phyloP scores from a whole-genome alignment of 1,140 invertebrate species.

The Goniozus legneri region DNA sequence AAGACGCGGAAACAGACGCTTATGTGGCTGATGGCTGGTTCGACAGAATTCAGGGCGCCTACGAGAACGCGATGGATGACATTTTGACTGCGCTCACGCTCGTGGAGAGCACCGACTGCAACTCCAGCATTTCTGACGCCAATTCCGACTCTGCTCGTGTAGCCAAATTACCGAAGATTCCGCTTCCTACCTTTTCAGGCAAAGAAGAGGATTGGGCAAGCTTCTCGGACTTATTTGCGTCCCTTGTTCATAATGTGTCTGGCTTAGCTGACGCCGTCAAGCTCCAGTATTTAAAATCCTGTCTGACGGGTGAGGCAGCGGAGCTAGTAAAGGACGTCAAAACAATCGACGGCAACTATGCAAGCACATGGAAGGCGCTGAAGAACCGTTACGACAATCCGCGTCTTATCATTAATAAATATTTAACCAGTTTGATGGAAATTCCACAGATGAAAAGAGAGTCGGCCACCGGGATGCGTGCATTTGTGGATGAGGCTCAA shows the following conservation, averaged over 20 bases:
- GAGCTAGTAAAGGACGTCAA: background rate
- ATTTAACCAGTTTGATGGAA: background rate
- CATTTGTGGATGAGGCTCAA: constrained; percentile 1
- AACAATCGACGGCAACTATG: background rate
- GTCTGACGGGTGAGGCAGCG: constrained; percentile 18
- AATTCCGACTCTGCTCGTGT: background rate
- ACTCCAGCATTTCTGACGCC: background rate
- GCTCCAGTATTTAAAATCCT: constrained; percentile 25
- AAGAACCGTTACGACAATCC: constrained; percentile 2
- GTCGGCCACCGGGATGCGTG: background rate
- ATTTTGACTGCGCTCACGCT: background rate
- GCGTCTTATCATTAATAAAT: background rate
- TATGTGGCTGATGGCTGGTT: background rate
- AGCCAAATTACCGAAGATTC: background rate
- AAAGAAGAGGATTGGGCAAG: constrained; percentile 30
- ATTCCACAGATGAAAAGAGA: background rate
- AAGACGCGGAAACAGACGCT: background rate
- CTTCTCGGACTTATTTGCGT: constrained; percentile 29
- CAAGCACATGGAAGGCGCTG: background rate
- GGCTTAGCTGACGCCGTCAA: constrained; percentile 20
- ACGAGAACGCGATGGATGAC: background rate
- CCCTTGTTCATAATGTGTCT: constrained; percentile 25
- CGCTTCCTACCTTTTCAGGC: constrained; percentile 26
- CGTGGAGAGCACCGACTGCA: background rate
- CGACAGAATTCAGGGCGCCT: background rate